These are phyloP conservation scores for Drosophila ambigua DNA, from an alignment of 1,140 invertebrate genomes.

Conservation along the genomic window DNA sequence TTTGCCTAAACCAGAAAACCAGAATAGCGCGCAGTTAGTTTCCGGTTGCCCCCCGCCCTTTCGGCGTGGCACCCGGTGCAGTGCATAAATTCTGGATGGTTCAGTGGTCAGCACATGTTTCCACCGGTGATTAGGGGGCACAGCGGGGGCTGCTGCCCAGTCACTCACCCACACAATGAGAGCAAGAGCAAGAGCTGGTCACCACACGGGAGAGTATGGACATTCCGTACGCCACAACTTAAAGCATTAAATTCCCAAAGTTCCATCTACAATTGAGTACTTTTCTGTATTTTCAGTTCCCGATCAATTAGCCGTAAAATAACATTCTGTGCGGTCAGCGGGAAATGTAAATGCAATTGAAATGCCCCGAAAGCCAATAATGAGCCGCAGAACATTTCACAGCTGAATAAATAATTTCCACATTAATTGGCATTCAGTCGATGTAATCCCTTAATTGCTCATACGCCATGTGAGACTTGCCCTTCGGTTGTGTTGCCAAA, in stretches of 20 bases:
- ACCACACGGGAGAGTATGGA: no score
- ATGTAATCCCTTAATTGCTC: slow-evolving; percentile 72
- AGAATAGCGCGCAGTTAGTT: slow-evolving; percentile 64
- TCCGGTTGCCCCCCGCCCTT: slow-evolving; percentile 10
- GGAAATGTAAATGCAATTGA: slow-evolving; percentile 55
- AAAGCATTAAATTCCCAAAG: slow-evolving; percentile 28
- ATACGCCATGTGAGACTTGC: slow-evolving; percentile 45
- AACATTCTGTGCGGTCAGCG: slow-evolving; percentile 29
- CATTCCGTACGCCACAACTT: slow-evolving; percentile 14
- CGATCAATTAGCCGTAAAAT: slow-evolving; percentile 72
- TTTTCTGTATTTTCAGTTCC: slow-evolving; percentile 17
- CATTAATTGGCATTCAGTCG: slow-evolving; percentile 73
- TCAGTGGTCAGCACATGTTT: slow-evolving; percentile 57
- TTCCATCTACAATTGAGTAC: neutral
- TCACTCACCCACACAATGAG: slow-evolving; percentile 5
- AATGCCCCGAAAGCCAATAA: slow-evolving; percentile 64
- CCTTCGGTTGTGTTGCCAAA: slow-evolving; percentile 12
- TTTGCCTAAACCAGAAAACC: slow-evolving; percentile 74
- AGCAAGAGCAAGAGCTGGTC: neutral
- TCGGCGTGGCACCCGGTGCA: slow-evolving; percentile 4
- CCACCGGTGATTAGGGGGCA: slow-evolving; percentile 52
- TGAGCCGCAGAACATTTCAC: slow-evolving; percentile 77
- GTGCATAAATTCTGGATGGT: slow-evolving; percentile 29
- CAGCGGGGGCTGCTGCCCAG: neutral
- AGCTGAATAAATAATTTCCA: slow-evolving; percentile 77